Conservation (phyloP, 2,797 vertebrate genomes). For the Aythya fuligula region DNA sequence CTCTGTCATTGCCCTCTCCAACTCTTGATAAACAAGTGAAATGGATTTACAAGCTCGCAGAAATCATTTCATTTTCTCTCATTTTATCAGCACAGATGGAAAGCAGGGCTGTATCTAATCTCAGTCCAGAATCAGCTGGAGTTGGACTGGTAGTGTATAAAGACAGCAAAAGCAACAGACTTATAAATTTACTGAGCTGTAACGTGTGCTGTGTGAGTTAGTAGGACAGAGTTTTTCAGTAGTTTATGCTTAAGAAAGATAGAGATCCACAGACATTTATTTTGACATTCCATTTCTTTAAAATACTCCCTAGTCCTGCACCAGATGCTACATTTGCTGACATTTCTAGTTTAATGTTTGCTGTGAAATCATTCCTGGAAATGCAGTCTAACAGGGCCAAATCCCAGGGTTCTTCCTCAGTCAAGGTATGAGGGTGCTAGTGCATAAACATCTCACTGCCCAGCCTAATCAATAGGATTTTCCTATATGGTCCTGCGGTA, state of each 20-base stretch:
- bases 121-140: slow-evolving; percentile 60
- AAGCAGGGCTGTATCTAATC: slow-evolving; percentile 53
- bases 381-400: neutral
- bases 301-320: slow-evolving; percentile 24
- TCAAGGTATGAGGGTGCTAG: neutral
- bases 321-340: slow-evolving; percentile 17
- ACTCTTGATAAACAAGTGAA: slow-evolving; percentile 20
- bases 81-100: slow-evolving; percentile 48
- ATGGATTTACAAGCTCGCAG: neutral
- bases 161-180: slow-evolving; percentile 36
- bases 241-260: slow-evolving; percentile 33
- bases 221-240: slow-evolving; percentile 6
- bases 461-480: rapidly evolving
- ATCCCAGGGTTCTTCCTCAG: neutral
- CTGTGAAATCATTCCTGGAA: neutral
- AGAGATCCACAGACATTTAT: slow-evolving; percentile 6
- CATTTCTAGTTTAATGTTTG: neutral
- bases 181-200: neutral
- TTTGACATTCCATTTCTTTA: slow-evolving; percentile 32
- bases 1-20: neutral
- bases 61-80: slow-evolving; percentile 36
- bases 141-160: neutral
- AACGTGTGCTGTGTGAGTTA: neutral
- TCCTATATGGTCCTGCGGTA: neutral
- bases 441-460: neutral